phyloP scores from a whole-genome alignment of 2,888 invertebrate genomes.

The Cephus runcator region DNA sequence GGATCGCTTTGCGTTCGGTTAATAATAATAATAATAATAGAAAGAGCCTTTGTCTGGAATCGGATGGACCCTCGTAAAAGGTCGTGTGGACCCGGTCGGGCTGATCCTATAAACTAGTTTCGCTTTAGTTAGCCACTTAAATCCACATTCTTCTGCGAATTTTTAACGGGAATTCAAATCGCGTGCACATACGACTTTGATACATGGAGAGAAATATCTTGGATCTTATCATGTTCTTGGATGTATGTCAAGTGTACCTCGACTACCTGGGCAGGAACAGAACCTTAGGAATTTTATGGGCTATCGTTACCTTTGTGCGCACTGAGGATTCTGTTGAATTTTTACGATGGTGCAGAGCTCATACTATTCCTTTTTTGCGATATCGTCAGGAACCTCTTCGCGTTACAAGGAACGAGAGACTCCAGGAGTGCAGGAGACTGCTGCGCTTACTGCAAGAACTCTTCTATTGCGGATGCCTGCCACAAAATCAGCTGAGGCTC shows the following conservation, averaged over 20 bases:
- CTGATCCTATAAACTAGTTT: not conserved
- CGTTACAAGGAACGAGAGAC: conserved; percentile 21
- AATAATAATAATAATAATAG: not conserved
- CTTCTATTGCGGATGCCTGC: conserved; percentile 52
- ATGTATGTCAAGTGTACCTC: conserved; percentile 55
- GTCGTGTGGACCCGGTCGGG: not conserved
- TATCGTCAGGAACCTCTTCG: conserved; percentile 28
- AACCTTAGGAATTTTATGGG: conserved; percentile 51
- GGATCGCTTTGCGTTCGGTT: not conserved
- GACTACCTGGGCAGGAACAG: conserved; percentile 18
- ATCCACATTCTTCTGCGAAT: not conserved
- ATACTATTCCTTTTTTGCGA: conserved; percentile 43
- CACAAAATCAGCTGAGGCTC: conserved; percentile 23
- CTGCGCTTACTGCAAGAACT: conserved; percentile 42
- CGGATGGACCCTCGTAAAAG: not conserved
- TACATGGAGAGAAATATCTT: conserved; percentile 35
- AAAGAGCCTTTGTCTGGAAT: not conserved
- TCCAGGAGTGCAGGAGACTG: conserved; percentile 36
- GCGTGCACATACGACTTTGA: not conserved
- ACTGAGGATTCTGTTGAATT: conserved; percentile 50
- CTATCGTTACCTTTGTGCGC: conserved; percentile 53
- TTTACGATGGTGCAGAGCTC: conserved; percentile 50
- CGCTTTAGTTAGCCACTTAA: not conserved
- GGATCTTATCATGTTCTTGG: conserved; percentile 56
- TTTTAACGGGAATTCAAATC: not conserved